These are phyloP conservation scores for Patella caerulea DNA, from an alignment of 2,888 invertebrate genomes.

Conservation along the genomic window DNA sequence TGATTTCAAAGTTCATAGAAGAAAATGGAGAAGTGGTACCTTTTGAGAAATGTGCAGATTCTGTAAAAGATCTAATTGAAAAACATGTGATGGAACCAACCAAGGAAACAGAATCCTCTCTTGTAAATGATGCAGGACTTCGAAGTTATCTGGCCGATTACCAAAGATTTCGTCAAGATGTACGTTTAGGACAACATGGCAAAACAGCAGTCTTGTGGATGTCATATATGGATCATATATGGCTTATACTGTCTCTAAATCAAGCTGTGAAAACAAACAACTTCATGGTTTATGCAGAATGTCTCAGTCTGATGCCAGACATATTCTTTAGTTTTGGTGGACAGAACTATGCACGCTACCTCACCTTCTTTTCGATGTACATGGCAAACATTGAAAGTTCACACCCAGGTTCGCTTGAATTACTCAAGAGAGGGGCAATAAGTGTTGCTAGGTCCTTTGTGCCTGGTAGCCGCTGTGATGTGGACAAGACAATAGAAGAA, in stretches of 20 bases:
- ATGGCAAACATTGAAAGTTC: conserved; percentile 38
- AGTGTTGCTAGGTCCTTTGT: conserved; percentile 45
- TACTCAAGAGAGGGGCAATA: conserved; percentile 36
- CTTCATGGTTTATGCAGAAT: conserved; percentile 27
- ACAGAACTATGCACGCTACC: conserved; percentile 41
- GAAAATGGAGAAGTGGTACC: not conserved
- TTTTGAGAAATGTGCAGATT: too few relatives aligned
- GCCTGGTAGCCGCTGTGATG: conserved; percentile 38
- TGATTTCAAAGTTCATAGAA: conserved; percentile 23
- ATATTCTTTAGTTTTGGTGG: conserved; percentile 42
- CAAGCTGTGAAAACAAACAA: conserved; percentile 34
- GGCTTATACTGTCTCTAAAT: conserved; percentile 31
- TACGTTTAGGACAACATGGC: conserved; percentile 22
- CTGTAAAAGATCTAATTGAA: too few relatives aligned
- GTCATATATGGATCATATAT: conserved; percentile 36
- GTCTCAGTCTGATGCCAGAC: conserved; percentile 29
- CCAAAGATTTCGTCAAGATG: conserved; percentile 9
- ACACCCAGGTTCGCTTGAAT: conserved; percentile 35
- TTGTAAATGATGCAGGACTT: conserved; percentile 15
- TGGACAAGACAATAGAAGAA: conserved; percentile 41
- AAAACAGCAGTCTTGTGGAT: conserved; percentile 37
- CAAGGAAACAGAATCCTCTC: conserved; percentile 5
- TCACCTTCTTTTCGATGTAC: conserved; percentile 33
- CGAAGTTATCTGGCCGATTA: conserved; percentile 17
- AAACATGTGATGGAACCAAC: not conserved